Base-by-base conservation (phyloP, 2,797 vertebrate species). In the Schizothorax lantsangensis region DNA sequence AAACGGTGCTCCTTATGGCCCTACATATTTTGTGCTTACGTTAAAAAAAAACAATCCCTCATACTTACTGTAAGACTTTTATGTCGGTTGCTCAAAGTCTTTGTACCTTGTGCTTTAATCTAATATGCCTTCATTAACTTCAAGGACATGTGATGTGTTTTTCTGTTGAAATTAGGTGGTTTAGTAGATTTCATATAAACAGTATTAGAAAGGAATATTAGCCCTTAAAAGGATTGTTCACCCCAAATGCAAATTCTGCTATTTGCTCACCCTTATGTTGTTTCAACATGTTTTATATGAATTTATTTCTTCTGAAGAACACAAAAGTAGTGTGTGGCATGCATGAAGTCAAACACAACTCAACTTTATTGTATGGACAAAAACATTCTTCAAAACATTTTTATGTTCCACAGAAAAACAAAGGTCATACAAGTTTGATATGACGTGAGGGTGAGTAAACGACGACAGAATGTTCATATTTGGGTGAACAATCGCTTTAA, bases 1-100 rank as follows among this genome's bases (percentile, higher is more conserved):
- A 85, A 83, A 84, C 84, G 85, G 84, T 92, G 92, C 87, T 85
- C 45, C 57, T 71, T 43, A 43, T 8, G 47, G 62, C 68, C 62
- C 75, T 23, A 38, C 69, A 17, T 54, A 30, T 82, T 84, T 57
- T 75, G 80, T 82, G 81, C 81, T 83, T 81, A n/a, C n/a, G 17
- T 59, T 0, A 54, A 72, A 69, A 21, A 78, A 36, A 40, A 38
- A 38, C 5, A 81, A 73, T 83, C n/a, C 30, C 52, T 73, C 19
- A 21, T 40, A 40, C 23, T 66, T 38, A 49, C 23, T 68, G 38
- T 75, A 66, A 9, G 26, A 52, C 49, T 81, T 87, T 66, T 74
- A 72, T 83, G 87, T 86, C 54, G 19, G 36, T 84, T 49, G 72
- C 52, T 78, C 38, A 84, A 79, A 75, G n/a, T 88, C 64, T 88